Percentiles rank a stretch among this genome's conserved stretches.
Evolutionary conservation across 2,113 vertebrate species (phyloP).

Genomic region (Ciconia stormi): DNA sequence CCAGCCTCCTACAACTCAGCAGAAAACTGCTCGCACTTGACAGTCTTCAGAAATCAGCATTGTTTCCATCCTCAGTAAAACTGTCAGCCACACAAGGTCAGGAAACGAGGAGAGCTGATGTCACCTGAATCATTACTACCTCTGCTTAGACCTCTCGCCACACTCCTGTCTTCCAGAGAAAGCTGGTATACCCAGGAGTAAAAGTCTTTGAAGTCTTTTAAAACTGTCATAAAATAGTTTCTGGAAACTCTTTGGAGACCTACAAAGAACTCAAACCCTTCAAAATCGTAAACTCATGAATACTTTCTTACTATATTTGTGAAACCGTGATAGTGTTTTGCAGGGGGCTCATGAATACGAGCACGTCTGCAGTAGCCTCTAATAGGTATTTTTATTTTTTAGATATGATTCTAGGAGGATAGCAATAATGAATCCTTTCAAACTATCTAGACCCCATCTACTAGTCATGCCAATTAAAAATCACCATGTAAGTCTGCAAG

Average conservation of each 20-base stretch:
- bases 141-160: background rate
- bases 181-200: background rate
- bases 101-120: constrained; percentile 44
- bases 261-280: constrained; percentile 37
- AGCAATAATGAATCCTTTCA: constrained; percentile 18
- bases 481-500: background rate
- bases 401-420: background rate
- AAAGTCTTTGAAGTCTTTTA: constrained; percentile 49
- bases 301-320: background rate
- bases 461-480: constrained; percentile 5
- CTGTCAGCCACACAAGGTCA: constrained; percentile 68
- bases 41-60: constrained; percentile 72
- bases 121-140: constrained; percentile 43
- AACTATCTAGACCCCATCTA: background rate
- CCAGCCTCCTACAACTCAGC: constrained; percentile 77
- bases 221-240: constrained; percentile 44
- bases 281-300: background rate
- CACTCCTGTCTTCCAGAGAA: constrained; percentile 28
- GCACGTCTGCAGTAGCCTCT: background rate
- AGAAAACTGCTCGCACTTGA: constrained; percentile 73
- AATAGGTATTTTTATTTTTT: constrained; percentile 8
- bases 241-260: constrained; percentile 35
- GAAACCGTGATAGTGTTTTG: background rate
- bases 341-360: background rate
- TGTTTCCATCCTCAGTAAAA: constrained; percentile 48